Percentiles rank a stretch among this genome's conserved stretches.
phyloP scores from a whole-genome alignment of 2,113 vertebrate genomes.

The Pica pica region DNA sequence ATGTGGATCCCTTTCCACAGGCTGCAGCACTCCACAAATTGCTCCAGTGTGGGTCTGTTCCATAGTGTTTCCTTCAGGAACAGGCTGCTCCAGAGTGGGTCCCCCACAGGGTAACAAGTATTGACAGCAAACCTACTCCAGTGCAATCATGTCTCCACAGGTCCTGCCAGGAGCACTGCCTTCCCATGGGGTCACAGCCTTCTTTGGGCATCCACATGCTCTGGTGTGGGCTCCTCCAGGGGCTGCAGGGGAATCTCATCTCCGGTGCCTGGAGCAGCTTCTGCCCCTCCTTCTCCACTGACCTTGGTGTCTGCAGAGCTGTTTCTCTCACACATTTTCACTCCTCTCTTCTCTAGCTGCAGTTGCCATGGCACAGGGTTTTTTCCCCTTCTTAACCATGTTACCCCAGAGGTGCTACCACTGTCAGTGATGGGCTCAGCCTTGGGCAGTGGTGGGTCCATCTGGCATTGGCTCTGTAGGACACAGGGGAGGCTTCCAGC shows the following conservation, averaged over 20 bases:
- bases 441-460: neutral
- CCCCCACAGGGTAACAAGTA: rapidly evolving
- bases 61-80: neutral
- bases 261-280: neutral
- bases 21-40: neutral
- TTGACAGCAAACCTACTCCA: neutral
- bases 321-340: neutral
- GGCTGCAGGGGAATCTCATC: neutral
- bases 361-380: neutral
- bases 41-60: neutral
- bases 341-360: neutral
- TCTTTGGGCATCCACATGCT: neutral
- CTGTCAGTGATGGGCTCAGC: neutral
- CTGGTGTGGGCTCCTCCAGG: neutral
- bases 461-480: neutral
- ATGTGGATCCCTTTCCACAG: neutral
- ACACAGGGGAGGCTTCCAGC: neutral
- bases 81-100: neutral
- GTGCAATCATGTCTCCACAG: neutral
- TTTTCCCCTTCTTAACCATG: neutral
- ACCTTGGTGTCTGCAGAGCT: neutral
- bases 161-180: neutral
- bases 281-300: neutral
- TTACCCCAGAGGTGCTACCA: neutral
- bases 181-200: neutral